phyloP scores from a whole-genome alignment of 2,113 vertebrate genomes.

The Menidia beryllina region DNA sequence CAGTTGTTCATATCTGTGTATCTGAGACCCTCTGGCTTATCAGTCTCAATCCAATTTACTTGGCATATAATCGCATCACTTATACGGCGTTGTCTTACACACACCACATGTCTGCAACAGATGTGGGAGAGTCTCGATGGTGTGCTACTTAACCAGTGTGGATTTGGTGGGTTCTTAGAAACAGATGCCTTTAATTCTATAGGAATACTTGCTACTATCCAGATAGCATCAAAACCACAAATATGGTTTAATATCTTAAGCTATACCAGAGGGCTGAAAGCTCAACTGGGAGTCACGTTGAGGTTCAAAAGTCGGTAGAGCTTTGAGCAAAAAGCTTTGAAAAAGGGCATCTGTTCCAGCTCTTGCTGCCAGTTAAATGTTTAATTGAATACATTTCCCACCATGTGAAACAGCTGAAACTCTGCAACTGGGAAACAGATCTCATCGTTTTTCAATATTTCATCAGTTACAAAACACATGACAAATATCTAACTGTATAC shows the following conservation, averaged over 20 bases:
- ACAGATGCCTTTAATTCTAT: not conserved
- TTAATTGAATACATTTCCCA: conserved; percentile 30
- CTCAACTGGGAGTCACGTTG: conserved; percentile 21
- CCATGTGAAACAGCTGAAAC: conserved; percentile 38
- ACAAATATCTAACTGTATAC: conserved; percentile 12
- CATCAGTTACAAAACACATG: conserved; percentile 16
- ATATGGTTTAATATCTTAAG: conserved; percentile 8
- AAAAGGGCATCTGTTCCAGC: conserved; percentile 29
- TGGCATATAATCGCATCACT: conserved; percentile 51
- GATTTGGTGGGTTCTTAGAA: not conserved
- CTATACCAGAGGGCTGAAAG: conserved; percentile 21
- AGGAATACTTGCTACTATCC: conserved; percentile 8
- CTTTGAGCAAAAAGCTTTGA: conserved; percentile 21
- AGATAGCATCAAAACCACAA: conserved; percentile 30
- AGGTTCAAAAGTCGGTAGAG: conserved; percentile 29
- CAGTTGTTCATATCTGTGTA: conserved; percentile 33
- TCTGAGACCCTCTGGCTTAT: conserved; percentile 34
- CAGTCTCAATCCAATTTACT: conserved; percentile 52
- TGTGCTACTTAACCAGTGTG: not conserved
- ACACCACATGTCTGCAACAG: conserved; percentile 25
- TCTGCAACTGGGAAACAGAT: conserved; percentile 28
- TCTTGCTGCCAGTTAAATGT: conserved; percentile 16
- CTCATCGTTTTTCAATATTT: conserved; percentile 35
- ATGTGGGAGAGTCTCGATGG: not conserved
- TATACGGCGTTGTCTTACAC: conserved; percentile 31